Base-by-base conservation (phyloP, 2,113 vertebrate genomes). In the Dicentrarchus labrax region DNA sequence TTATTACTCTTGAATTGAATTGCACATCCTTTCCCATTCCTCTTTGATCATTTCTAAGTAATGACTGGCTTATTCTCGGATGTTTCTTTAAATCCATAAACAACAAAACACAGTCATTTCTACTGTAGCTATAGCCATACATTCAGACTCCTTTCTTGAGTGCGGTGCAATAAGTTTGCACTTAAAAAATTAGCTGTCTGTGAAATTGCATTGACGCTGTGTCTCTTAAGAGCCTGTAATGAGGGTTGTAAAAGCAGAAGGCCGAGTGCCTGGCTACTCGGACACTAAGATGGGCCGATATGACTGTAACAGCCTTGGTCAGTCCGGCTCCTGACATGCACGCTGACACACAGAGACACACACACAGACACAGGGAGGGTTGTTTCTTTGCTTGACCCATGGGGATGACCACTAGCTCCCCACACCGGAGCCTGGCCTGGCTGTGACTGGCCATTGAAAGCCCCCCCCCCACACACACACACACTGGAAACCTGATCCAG, bases 401-500 rank as follows among this genome's bases (percentile, higher is more conserved):
- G 75, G 81, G 68, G 81, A 93, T 92, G 86, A 86, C 93, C 86
- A 86, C 94, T 89, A 66, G 82, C 80, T 94, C 61, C 75, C 85
- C 91, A 83, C 90, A 87, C 88, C 72, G 84, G 72, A 92, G 78
- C 89, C 92, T 87, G 57, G 90, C 92, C 92, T 87, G 57, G 90
- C 92, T 90, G 78, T 77, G 91, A 72, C 91, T 88, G 72, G 86
- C 89, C 92, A 95, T 91, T 94, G 86, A 86, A 90, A 93, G 83
- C 62, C 67, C 68, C 36, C 64, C 17, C 4, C 36, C 60, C 45
- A 21, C 67, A 9, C 65, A 24, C 61, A 57, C 19, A 76, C 50
- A 48, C 85, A 60, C 50, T 69, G 69, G 96, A 97, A 97, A 94
- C 94, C 80, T 72, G 89, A 97, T 95, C 94, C 86, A 90, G 86